Evolutionary conservation across 2,888 invertebrate species (phyloP), one percentile per base, ranked within the genome.

Genomic region (Hypercompe scribonia): DNA sequence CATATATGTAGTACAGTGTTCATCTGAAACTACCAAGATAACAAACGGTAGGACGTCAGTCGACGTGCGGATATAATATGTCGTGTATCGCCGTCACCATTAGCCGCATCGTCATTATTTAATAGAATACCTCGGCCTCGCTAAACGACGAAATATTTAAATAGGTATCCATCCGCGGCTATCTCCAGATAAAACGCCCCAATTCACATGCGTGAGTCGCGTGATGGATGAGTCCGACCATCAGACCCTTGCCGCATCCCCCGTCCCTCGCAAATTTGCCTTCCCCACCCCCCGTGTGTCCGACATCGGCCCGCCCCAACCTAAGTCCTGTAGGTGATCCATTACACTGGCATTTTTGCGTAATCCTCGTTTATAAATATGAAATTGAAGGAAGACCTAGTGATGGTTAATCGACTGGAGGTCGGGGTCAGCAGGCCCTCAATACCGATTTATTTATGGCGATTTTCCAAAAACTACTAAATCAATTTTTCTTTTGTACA

Each of bases 341-440:
- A 95, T 95, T 95, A 95, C 94, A 89, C 92, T 90, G 93, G 92
- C 94, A 93, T 95, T 95, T 95, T 95, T 95, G 94, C 95, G 94
- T 95, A 95, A 95, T 94, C 95, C 94, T 90, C 95, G 95, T 94
- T 94, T 95, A 95, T 95, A 95, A 95, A 95, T 95, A 95, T 95
- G 95, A 95, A 95, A 94, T 95, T 95, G 94, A 94, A 94, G 94
- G 94, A 94, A 94, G 94, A 94, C 91, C 93, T 91, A 91, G 91
- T 92, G 94, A 94, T 95, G 95, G 90, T 95, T 95, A 95, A 95
- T 95, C 95, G 95, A 95, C 93, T 95, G 92, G 91, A 94, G 95
- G 94, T 94, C 93, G 95, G 93, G 94, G 95, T 93, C 94, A 91
- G 86, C 81, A 82, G 86, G 88, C 90, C 91, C 92, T 90, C 88